Base-by-base conservation (phyloP, 1,140 invertebrate genomes). In the Drosophila nigromelanica region DNA sequence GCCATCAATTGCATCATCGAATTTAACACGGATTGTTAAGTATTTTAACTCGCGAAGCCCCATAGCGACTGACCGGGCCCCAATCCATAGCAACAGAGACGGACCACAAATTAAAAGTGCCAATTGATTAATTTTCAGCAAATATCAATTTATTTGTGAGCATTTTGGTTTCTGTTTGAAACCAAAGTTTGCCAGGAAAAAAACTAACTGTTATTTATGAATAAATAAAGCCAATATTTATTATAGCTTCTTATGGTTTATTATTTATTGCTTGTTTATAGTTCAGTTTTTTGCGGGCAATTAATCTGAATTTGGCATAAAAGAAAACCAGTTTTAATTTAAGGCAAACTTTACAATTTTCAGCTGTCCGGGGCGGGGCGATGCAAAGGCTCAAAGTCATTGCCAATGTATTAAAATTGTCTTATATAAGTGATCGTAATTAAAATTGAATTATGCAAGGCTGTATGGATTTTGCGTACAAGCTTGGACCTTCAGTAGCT, bases 61-160 rank as follows among this genome's bases (percentile, higher is more conserved):
- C 40, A 30, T 59, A 14, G 63, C 12, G 35, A 45, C 21, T 63
- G 45, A 86, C 67, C 62, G 62, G 75, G 67, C 60, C 15, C 5
- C 11, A 10, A 48, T n/a, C 30, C 15, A 47, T 10, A 63, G n/a
- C 15, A 27, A 7, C 12, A 12, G 40, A 73, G 56, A 69, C 66
- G 24, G 56, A 7, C 39, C 56, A 43, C 72, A 68, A 82, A 72
- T 71, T 54, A 79, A 76, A 86, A 78, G 81, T 86, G 81, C 66
- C 78, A 87, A 75, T 81, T 87, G 63, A 81, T 86, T 78, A 87
- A 59, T 59, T 59, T 69, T 48, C 30, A 18, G 6, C 58, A 60
- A 63, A 75, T 37, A 24, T 58, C 24, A 48, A 81, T 66, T 48
- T 54, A 70, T 73, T 75, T 75, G 0, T 45, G 56, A 67, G 45